Base-by-base conservation (phyloP, 1,140 invertebrate genomes). In the Drosophila setifemur region DNA sequence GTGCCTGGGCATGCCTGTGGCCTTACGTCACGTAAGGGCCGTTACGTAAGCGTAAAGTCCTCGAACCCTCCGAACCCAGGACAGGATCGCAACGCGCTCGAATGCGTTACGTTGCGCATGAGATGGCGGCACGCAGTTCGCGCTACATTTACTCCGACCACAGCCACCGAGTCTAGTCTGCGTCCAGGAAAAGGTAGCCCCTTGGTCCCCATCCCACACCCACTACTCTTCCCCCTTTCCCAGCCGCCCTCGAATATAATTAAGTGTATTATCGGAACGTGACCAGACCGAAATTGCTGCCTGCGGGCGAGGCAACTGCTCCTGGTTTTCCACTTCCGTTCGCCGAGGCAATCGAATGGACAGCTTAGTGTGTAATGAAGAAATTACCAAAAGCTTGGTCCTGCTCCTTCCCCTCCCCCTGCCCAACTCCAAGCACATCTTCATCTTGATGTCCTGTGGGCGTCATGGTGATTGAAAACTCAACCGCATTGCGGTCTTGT, bases 81-180 rank as follows among this genome's bases (percentile, higher is more conserved):
- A 48, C 14, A 58, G 31, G 47, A 81, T 66, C 57, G 57, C 64
- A 64, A 55, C 69, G 64, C 78, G 73, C 58, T 67, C 64, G 81
- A 79, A 72, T 79, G 79, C 79, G 64, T 79, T 55, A 72, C 79
- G 70, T 64, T 85, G 75, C 79, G 79, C 79, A 79, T 86, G 81
- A 85, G 70, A 85, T 85, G 81, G 81, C 81, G 81, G 81, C 81
- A 85, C 81, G 81, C 81, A 86, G 72, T 86, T 85, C 81, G 71
- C 81, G 81, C 76, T 86, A 85, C 81, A 85, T 86, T 85, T 83
- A 81, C 66, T 86, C 57, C 52, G 70, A 85, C 73, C 71, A 39
- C 60, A 45, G 63, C 81, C 73, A 75, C 63, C 78, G 66, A 69
- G 55, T 86, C 44, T 85, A 85, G 81, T 76, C 61, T 52, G 43